phyloP scores from a whole-genome alignment of 2,113 vertebrate genomes.

The Zeus faber region DNA sequence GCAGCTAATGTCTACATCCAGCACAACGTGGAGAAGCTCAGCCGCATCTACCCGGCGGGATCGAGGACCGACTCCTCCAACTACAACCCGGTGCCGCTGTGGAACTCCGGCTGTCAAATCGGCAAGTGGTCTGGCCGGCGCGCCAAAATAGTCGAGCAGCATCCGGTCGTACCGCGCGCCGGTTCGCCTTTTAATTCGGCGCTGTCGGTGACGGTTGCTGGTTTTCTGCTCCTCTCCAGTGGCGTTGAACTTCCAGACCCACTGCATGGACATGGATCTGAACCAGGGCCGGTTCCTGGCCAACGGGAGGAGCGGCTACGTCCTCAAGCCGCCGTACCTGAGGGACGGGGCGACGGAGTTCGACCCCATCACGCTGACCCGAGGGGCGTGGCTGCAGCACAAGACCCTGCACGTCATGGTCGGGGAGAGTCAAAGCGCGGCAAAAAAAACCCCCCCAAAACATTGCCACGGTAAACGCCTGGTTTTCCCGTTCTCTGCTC shows the following conservation, averaged over 20 bases:
- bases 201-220: too few species aligned
- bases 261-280: conserved; percentile 84
- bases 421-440: too few species aligned
- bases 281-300: conserved; percentile 89
- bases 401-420: conserved; percentile 87
- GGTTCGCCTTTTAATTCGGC: too few species aligned
- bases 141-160: background rate
- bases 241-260: conserved; percentile 94
- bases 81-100: conserved; percentile 86
- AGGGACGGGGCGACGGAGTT: conserved; percentile 79
- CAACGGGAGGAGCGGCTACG: conserved; percentile 88
- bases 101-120: conserved; percentile 91
- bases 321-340: conserved; percentile 90
- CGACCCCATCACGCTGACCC: conserved; percentile 80
- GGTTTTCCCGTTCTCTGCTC: too few species aligned
- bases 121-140: conserved; percentile 63
- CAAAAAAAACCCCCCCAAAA: too few species aligned
- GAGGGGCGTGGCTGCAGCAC: conserved; percentile 83
- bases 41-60: conserved; percentile 88
- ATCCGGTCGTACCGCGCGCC: too few species aligned
- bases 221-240: conserved; percentile 71
- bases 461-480: too few species aligned
- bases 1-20: conserved; percentile 79
- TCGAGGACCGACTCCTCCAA: conserved; percentile 91
- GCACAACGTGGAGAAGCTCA: conserved; percentile 86